Conservation (phyloP, 2,113 vertebrate genomes). For the Recurvirostra avosetta region DNA sequence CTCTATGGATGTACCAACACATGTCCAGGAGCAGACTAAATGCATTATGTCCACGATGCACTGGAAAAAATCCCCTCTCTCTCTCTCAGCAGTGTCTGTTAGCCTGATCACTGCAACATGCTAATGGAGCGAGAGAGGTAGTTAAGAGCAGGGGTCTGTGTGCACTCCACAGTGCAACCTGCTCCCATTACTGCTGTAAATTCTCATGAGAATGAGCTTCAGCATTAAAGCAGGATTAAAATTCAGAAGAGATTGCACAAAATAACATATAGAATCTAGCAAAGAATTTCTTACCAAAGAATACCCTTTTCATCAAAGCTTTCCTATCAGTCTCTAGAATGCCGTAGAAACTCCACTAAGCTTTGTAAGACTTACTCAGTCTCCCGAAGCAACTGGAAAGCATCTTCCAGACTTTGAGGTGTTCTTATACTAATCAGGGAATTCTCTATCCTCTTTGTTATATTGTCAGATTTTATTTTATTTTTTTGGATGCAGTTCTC, state of each 20-base stretch:
- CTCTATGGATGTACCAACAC: not conserved
- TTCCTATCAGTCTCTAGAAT: not conserved
- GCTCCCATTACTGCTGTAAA: not conserved
- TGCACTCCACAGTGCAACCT: not conserved
- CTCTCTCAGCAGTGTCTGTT: not conserved
- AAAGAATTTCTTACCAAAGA: not conserved
- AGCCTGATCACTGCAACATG: not conserved
- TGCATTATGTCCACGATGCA: fast-evolving
- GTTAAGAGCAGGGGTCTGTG: not conserved
- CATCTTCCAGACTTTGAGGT: not conserved
- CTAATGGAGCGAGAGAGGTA: fast-evolving
- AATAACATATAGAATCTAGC: not conserved
- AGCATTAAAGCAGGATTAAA: not conserved
- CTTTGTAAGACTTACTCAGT: not conserved
- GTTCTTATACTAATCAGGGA: not conserved
- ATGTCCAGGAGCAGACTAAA: not conserved
- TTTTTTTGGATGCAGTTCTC: not conserved
- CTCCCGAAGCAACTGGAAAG: not conserved
- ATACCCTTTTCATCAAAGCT: not conserved
- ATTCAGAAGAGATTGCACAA: not conserved
- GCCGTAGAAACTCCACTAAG: not conserved
- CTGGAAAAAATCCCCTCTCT: not conserved
- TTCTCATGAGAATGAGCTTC: not conserved
- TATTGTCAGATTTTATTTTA: not conserved
- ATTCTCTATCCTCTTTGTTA: not conserved